Percentiles rank a stretch among this genome's conserved stretches.
phyloP scores from a whole-genome alignment of 1,140 invertebrate species.

The Drosophila repletoides region DNA sequence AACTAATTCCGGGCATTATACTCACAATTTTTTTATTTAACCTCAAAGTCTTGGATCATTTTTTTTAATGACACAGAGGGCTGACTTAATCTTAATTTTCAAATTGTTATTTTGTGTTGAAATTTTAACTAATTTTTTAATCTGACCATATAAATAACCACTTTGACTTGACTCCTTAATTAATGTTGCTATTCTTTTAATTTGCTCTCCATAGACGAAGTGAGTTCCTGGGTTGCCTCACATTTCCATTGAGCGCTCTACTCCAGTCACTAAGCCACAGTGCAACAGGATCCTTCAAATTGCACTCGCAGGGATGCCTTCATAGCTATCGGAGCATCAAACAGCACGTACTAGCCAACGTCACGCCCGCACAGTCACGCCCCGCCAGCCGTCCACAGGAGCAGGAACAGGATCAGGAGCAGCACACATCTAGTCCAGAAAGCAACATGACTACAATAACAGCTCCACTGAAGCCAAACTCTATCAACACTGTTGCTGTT shows the following conservation, averaged over 20 bases:
- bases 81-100: too few species aligned
- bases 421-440: neutral
- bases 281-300: slow-evolving; percentile 83
- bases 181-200: slow-evolving; percentile 54
- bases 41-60: too few species aligned
- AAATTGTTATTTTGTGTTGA: too few species aligned
- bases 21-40: too few species aligned
- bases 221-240: slow-evolving; percentile 91
- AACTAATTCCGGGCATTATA: too few species aligned
- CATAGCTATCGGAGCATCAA: slow-evolving; percentile 48
- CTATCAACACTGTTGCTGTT: slow-evolving; percentile 5
- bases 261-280: slow-evolving; percentile 84
- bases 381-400: slow-evolving; percentile 15
- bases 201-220: slow-evolving; percentile 84
- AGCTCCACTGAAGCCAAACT: slow-evolving; percentile 38
- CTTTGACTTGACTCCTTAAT: neutral
- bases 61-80: too few species aligned
- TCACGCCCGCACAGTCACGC: slow-evolving; percentile 18
- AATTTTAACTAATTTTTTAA: too few species aligned
- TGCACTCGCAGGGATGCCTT: slow-evolving; percentile 82
- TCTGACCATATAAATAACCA: too few species aligned
- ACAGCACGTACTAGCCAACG: slow-evolving; percentile 15
- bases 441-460: slow-evolving; percentile 39
- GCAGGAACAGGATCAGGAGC: neutral
- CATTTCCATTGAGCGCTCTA: slow-evolving; percentile 88